A percentile compares a stretch with the other conserved stretches of the same genome.
phyloP scores from a whole-genome alignment of 2,797 vertebrate species.

The Dryobates pubescens region DNA sequence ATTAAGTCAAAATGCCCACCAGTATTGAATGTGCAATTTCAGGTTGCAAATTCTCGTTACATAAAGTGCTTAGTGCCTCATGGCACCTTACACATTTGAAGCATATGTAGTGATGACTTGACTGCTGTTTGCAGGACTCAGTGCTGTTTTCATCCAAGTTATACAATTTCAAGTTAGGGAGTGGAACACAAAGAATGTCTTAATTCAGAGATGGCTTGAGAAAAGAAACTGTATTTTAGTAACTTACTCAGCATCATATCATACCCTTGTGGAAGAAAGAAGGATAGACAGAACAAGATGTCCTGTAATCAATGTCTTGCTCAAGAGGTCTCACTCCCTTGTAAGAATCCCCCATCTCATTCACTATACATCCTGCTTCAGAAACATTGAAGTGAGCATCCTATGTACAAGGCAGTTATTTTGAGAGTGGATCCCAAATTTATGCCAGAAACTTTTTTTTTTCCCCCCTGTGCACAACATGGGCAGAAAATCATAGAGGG shows the following conservation, averaged over 20 bases:
- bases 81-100: neutral
- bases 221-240: neutral
- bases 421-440: neutral
- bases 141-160: neutral
- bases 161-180: neutral
- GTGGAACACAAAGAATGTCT: rapidly evolving
- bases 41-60: neutral
- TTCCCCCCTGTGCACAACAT: neutral
- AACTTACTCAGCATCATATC: neutral
- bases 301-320: neutral
- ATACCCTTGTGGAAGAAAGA: neutral
- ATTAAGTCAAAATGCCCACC: constrained; percentile 6
- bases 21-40: neutral
- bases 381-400: neutral
- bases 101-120: neutral
- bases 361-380: rapidly evolving
- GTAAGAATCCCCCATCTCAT: neutral
- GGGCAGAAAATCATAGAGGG: neutral
- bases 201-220: neutral
- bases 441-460: neutral
- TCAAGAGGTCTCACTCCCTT: neutral
- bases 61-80: neutral
- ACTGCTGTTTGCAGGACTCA: neutral
- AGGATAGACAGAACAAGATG: neutral
- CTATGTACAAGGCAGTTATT: neutral